Base-by-base conservation (phyloP, 2,888 invertebrate species). In the Heteromyza rotundicornis region DNA sequence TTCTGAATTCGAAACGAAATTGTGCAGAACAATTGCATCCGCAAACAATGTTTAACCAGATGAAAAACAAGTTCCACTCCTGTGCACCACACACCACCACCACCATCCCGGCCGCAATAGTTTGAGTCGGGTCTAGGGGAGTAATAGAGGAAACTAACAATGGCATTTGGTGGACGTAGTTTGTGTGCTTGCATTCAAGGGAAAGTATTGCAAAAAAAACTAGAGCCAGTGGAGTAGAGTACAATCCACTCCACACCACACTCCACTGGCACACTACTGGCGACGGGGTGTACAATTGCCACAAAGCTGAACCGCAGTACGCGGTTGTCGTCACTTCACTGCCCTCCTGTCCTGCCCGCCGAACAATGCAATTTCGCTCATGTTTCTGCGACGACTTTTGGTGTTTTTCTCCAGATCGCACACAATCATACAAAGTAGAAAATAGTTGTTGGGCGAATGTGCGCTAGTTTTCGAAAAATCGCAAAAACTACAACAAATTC, bases 11-110 rank as follows among this genome's bases (percentile, higher is more conserved):
- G 47, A 47, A 47, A 49, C 54, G 66, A 66, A 73, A 74, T 71
- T 75, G 72, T 71, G 74, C 74, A 73, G 74, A 75, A 74, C 73
- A 74, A 74, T 74, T 74, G 75, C 70, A 67, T 67, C 68, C 68
- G 62, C 70, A 64, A 75, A 72, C 72, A 73, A 73, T 73, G 74
- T 73, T 72, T 69, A 73, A 67, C 69, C 67, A 63, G 58, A 62
- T 62, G 60, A 27, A 57, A 55, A 50, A 65, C 55, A 32, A 36
- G 12, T 44, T 58, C 62, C 40, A 57, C 20, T 3, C 17, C 12
- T 22, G 51, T 22, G 60, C 60, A 57, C 17, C 57, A 35, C 20
- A 19, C 24, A 52, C 1, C 20, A 19, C 1, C 27, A 52, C 22
- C 24, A 52, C 36, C 47, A 14, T 19, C 20, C 20, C 65, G 70